Conservation (phyloP, 2,888 invertebrate genomes). For the Bunonema sp. region DNA sequence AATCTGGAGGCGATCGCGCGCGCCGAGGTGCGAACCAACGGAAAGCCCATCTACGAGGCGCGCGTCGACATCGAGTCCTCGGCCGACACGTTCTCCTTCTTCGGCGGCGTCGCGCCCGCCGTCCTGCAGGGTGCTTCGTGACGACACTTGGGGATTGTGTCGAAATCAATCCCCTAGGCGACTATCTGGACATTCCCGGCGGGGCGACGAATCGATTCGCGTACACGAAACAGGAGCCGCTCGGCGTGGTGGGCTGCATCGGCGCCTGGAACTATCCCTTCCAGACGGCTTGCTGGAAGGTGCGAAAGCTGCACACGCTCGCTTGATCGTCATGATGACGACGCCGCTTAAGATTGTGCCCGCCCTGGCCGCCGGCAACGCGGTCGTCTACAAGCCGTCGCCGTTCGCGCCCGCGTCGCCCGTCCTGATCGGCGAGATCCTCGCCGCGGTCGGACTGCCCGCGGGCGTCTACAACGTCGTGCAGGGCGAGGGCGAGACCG, state of each 20-base stretch:
- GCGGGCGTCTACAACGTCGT: conserved; percentile 51
- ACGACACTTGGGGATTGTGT: conserved; percentile 1
- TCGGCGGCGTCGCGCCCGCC: conserved; percentile 25
- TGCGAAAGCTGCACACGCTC: conserved; percentile 1
- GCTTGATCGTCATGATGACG: neutral
- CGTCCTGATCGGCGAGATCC: conserved; percentile 51
- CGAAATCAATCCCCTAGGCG: conserved; percentile 9
- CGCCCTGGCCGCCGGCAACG: conserved; percentile 52
- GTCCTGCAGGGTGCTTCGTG: conserved; percentile 17
- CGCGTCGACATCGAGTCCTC: conserved; percentile 20
- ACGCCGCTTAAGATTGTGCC: conserved; percentile 43
- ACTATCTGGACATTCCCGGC: conserved; percentile 24
- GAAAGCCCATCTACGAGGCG: conserved; percentile 53
- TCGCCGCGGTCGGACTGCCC: conserved; percentile 51
- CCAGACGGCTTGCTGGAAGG: conserved; percentile 34
- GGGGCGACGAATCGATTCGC: conserved; percentile 24
- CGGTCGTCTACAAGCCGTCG: conserved; percentile 53
- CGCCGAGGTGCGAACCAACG: conserved; percentile 48
- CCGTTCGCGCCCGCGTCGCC: conserved; percentile 52
- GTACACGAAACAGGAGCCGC: conserved; percentile 35
- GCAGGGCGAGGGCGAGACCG: conserved; percentile 49
- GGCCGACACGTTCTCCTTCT: conserved; percentile 26
- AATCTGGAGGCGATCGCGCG: conserved; percentile 39
- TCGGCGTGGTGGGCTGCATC: conserved; percentile 37
- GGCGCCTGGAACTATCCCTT: conserved; percentile 43